Conservation (phyloP, 1,140 invertebrate genomes). For the Amyelois transitella region DNA sequence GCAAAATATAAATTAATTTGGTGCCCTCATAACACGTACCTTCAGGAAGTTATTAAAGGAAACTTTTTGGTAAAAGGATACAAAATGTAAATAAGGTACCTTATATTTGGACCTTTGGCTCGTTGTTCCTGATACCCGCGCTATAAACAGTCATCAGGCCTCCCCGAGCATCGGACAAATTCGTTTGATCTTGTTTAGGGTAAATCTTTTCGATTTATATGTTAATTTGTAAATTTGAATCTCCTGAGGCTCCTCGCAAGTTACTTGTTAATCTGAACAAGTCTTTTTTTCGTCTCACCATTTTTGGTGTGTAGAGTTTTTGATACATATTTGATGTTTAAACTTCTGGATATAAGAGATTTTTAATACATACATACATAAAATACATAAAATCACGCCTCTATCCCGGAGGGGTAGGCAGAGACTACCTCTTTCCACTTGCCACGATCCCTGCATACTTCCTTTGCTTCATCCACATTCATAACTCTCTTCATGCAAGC, state of each 20-base stretch:
- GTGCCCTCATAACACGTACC: background rate
- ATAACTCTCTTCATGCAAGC: no score
- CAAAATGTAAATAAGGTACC: constrained; percentile 37
- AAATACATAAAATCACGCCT: no score
- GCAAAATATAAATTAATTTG: no score
- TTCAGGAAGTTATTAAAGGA: background rate
- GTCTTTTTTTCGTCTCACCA: background rate
- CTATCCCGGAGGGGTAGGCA: no score
- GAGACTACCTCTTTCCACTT: no score
- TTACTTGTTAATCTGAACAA: constrained; percentile 36
- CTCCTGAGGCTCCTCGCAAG: constrained; percentile 41
- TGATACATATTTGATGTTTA: no score
- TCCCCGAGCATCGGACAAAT: constrained; percentile 55
- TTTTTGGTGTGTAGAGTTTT: background rate
- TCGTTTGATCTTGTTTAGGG: constrained; percentile 71
- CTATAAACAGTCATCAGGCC: constrained; percentile 59
- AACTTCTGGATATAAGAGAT: no score
- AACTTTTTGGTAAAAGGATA: background rate
- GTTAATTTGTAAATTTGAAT: constrained; percentile 69
- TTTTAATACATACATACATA: no score
- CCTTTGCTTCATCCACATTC: no score
- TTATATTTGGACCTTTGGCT: constrained; percentile 27
- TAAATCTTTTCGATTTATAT: constrained; percentile 73
- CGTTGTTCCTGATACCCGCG: constrained; percentile 29
- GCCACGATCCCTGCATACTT: no score